phyloP scores from a whole-genome alignment of 1,140 invertebrate genomes.

The Drosophila repleta region DNA sequence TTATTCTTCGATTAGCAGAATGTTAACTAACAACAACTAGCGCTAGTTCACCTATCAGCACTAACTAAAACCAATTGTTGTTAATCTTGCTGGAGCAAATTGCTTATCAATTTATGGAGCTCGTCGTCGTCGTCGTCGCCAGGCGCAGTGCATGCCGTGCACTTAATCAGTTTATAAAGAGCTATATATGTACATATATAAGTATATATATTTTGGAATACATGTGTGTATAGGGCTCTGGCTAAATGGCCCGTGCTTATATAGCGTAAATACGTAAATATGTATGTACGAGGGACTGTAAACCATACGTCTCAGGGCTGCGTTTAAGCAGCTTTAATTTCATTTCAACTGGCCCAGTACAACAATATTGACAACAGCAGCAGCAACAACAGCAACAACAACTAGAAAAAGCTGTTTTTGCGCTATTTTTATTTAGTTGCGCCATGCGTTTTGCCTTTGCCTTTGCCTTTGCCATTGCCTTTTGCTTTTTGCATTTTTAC shows the following conservation, averaged over 20 bases:
- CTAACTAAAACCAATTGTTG: conserved; percentile 12
- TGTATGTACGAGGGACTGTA: conserved; percentile 11
- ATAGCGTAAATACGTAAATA: conserved; percentile 5
- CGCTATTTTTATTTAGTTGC: conserved; percentile 76
- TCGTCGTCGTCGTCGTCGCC: conserved; percentile 39
- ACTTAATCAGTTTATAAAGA: conserved; percentile 68
- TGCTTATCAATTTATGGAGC: conserved; percentile 70
- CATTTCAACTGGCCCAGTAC: conserved; percentile 37
- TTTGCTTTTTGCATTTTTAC: conserved; percentile 73
- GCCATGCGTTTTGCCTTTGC: conserved; percentile 53
- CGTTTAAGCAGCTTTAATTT: conserved; percentile 70
- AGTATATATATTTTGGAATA: background rate
- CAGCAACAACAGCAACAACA: conserved; percentile 21
- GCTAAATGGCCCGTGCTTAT: conserved; percentile 10
- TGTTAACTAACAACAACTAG: background rate
- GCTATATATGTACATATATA: conserved; percentile 25
- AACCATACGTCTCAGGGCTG: conserved; percentile 36
- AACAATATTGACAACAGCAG: conserved; percentile 18
- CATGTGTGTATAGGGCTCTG: conserved; percentile 7
- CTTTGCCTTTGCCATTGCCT: conserved; percentile 55
- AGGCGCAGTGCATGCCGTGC: conserved; percentile 52
- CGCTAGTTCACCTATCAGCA: background rate
- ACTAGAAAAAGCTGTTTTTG: conserved; percentile 60
- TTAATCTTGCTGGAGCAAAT: conserved; percentile 58
- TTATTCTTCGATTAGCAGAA: no score